These are phyloP conservation scores for Lophura nycthemera DNA, from an alignment of 2,113 vertebrate species.

Conservation along the genomic window DNA sequence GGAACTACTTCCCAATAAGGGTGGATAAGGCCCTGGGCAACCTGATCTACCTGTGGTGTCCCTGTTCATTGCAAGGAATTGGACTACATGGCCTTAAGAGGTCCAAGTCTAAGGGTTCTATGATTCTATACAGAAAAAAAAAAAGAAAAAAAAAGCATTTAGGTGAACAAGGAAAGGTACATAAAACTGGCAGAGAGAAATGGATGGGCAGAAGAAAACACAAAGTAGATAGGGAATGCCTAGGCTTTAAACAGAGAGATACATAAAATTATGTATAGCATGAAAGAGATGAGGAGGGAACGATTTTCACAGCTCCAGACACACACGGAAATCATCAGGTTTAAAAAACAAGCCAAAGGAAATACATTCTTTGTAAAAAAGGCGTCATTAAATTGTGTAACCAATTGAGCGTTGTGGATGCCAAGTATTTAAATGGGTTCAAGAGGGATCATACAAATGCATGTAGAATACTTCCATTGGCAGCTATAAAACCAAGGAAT, in stretches of 20 bases:
- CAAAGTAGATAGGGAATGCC: neutral
- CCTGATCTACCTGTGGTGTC: too few relatives aligned
- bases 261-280: neutral
- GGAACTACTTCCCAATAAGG: neutral
- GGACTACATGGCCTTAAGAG: too few relatives aligned
- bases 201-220: neutral
- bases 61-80: too few relatives aligned
- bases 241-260: neutral
- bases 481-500: neutral
- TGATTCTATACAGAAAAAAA: too few relatives aligned
- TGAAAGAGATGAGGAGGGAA: neutral
- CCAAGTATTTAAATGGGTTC: constrained; percentile 59
- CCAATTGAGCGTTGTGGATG: constrained; percentile 16
- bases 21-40: too few relatives aligned
- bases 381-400: constrained; percentile 58
- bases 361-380: constrained; percentile 58
- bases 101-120: too few relatives aligned
- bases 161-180: neutral
- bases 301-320: constrained; percentile 8
- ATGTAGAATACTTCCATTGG: constrained; percentile 10
- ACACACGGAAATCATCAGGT: constrained; percentile 68
- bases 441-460: constrained; percentile 43
- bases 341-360: constrained; percentile 59
- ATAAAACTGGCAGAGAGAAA: neutral
- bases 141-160: neutral